Evolutionary conservation across 2,113 vertebrate species (phyloP), one percentile per base, ranked within the genome.

Genomic region (Platichthys stellatus): DNA sequence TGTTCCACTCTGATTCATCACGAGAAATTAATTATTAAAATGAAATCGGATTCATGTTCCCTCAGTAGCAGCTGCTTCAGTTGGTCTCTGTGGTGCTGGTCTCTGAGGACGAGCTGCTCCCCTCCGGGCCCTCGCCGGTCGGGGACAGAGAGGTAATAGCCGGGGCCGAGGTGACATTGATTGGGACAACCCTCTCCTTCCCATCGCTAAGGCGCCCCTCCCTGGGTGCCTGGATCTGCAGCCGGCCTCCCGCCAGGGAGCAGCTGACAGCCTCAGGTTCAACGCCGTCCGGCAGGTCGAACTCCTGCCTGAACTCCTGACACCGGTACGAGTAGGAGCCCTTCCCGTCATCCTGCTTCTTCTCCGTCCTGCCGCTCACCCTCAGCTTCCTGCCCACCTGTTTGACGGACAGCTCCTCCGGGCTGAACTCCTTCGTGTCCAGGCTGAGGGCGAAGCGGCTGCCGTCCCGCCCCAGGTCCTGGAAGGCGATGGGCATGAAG

Each of bases 241-340:
- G 92, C 56, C 80, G 86, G 1, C 94, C 94, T 0, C 81, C 87
- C 23, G 80, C 61, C 79, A 95, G 84, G 4, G 94, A 92, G 86
- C 94, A 95, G 76, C 82, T 91, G 76, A 95, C 90, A 2, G 81
- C 5, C 54, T 92, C 92, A 0, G 93, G 86, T 26, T 85, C 75
- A 0, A 95, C 90, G 10, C 86, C 92, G 0, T 90, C 81, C 0
- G 94, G 94, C 63, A 95, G 92, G 57, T 94, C 75, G 8, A 95
- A 86, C 90, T 94, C 94, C 84, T 95, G 94, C 63, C 90, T 85
- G 89, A 95, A 95, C 91, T 95, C 93, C 72, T 94, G 89, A 54
- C 89, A 86, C 65, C 75, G 76, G 91, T 88, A 93, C 0, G 92
- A 93, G 89, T 78, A 94, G 0, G 89, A 93, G 75, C 94, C 93